Conservation (phyloP, 2,797 vertebrate species). For the Diceros bicornis region DNA sequence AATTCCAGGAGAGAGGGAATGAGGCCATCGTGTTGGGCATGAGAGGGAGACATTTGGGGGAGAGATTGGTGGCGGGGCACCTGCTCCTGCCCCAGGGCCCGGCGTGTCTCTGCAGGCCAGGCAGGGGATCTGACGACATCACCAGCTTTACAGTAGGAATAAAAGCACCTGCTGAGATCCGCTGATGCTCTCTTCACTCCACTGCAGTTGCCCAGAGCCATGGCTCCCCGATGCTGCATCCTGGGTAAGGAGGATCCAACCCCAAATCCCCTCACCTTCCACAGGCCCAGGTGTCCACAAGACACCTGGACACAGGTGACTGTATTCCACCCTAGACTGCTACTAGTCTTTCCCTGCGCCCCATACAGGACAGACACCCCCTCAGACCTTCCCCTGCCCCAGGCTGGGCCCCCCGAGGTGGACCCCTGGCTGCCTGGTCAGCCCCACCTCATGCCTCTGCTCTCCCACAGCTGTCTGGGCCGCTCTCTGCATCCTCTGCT, state of each 20-base stretch:
- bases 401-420: not conserved
- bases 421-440: not conserved
- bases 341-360: not conserved
- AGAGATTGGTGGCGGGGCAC: not conserved
- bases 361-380: not conserved
- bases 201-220: not conserved
- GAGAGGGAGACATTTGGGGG: not conserved
- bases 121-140: not conserved
- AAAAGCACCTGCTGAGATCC: not conserved
- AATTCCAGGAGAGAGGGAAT: too few species aligned
- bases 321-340: not conserved
- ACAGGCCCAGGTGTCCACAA: not conserved
- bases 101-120: not conserved
- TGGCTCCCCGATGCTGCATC: not conserved
- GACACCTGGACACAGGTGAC: not conserved
- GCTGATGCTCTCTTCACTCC: not conserved
- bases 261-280: not conserved
- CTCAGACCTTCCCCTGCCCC: not conserved
- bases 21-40: too few species aligned
- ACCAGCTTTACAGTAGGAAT: not conserved
- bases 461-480: not conserved
- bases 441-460: not conserved
- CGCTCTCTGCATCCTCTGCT: not conserved
- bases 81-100: not conserved
- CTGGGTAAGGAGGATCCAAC: constrained; percentile 24